Base-by-base conservation (phyloP, 2,797 vertebrate genomes). In the Amphiprion clarkii region DNA sequence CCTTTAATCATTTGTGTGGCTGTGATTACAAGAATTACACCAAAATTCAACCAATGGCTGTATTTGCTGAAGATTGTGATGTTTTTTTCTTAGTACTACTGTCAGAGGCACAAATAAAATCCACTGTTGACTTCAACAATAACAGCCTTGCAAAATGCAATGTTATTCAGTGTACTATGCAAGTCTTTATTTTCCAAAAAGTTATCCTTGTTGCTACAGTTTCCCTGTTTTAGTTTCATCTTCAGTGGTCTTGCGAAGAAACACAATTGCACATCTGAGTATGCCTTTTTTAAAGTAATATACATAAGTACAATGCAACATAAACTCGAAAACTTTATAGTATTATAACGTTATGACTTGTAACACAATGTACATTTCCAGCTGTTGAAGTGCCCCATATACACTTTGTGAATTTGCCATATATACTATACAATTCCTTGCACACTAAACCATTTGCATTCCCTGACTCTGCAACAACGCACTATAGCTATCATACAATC, bases 381-480 rank as follows among this genome's bases (percentile, higher is more conserved):
- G 25, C 61, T 42, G 71, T 69, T 56, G 54, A 65, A 54, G 54
- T 25, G 63, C 23, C 52, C 36, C 55, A 55, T 61, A 74, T 23
- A 74, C 46, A 71, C 48, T 36, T 13, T 33, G 62, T 59, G 44
- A 65, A 74, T 49, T 48, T 46, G 53, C 49, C 25, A 76, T 71
- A 78, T 65, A 62, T 60, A 46, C 29, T 40, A 21, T 25, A 54
- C 64, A 78, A 44, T 65, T 55, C n/a, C 44, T 65, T 76, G 52
- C 71, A 74, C 36, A 71, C 68, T 76, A 83, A 83, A 77, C 65
- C 70, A 68, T 83, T 78, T 74, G 60, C 60, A 67, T 76, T 88
- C 55, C 69, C 69, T 53, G 52, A 77, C 81, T 74, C 42, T 67
- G 67, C 77, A 79, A 76, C 61, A 76, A 74, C 68, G 80, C 58